These are phyloP conservation scores for Tribolium castaneum DNA, from an alignment of 1,140 invertebrate genomes.

Conservation along the genomic window DNA sequence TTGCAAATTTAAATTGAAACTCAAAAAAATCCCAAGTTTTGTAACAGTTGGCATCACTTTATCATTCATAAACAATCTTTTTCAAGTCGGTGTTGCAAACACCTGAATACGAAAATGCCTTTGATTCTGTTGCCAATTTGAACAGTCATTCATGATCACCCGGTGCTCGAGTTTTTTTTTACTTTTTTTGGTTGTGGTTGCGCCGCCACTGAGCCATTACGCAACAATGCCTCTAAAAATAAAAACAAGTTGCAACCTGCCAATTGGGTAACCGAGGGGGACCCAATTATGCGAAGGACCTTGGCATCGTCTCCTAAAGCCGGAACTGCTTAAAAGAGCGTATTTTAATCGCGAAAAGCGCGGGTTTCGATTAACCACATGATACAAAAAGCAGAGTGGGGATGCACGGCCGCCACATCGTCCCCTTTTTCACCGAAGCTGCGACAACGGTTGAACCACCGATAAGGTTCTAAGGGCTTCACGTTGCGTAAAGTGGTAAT, in stretches of 20 bases:
- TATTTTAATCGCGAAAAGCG: slow-evolving; percentile 18
- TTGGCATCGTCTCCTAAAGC: slow-evolving; percentile 16
- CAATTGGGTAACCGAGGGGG: slow-evolving; percentile 18
- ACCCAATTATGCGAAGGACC: background rate
- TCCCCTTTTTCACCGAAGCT: background rate
- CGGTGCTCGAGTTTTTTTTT: background rate
- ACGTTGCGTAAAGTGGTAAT: background rate
- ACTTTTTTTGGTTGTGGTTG: background rate
- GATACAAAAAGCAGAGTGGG: background rate
- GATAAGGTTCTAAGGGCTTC: background rate
- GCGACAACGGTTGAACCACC: background rate
- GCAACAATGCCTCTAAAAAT: slow-evolving; percentile 5
- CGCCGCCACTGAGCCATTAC: slow-evolving; percentile 8
- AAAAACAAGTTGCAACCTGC: background rate
- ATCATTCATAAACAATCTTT: too few relatives aligned
- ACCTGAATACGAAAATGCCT: too few relatives aligned
- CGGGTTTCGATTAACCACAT: slow-evolving; percentile 3
- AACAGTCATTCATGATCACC: background rate
- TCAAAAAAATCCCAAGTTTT: background rate
- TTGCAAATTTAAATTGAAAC: background rate
- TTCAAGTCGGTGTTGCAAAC: too few relatives aligned
- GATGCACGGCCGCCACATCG: background rate
- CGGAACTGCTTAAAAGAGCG: slow-evolving; percentile 11
- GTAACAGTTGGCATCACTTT: too few relatives aligned
- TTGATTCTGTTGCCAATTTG: too few relatives aligned